Conservation (phyloP, 2,113 vertebrate species). For the Labeo catla region DNA sequence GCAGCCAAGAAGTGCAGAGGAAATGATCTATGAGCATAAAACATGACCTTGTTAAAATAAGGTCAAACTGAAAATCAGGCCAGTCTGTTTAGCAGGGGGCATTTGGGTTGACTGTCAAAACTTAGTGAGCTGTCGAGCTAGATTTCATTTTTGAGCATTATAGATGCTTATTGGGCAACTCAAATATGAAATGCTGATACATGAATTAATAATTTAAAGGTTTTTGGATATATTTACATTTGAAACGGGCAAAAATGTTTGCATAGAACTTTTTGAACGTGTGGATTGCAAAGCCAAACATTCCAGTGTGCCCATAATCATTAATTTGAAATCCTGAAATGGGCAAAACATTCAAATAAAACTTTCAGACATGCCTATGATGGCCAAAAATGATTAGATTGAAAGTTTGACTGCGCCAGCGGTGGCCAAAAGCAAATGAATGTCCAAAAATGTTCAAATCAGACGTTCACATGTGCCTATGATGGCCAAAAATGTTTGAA, state of each 20-base stretch:
- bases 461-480: neutral
- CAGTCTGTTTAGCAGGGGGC: neutral
- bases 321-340: no score
- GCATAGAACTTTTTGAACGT: neutral
- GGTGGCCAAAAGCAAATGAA: neutral
- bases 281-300: neutral
- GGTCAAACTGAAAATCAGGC: neutral
- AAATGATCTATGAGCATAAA: constrained; percentile 16
- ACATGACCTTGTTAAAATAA: constrained; percentile 19
- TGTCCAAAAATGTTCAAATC: neutral
- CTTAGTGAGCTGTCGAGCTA: neutral
- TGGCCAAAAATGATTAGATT: neutral
- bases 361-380: neutral
- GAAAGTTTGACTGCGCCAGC: neutral
- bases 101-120: neutral
- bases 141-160: neutral
- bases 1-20: neutral
- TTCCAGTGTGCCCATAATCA: neutral
- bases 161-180: neutral
- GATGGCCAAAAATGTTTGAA: neutral
- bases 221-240: neutral
- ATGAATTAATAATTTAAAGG: neutral
- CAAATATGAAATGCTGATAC: neutral
- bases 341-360: neutral
- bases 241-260: neutral